Percentiles rank a stretch among this genome's conserved stretches.
phyloP scores from a whole-genome alignment of 2,797 vertebrate genomes.

The Trichosurus vulpecula region DNA sequence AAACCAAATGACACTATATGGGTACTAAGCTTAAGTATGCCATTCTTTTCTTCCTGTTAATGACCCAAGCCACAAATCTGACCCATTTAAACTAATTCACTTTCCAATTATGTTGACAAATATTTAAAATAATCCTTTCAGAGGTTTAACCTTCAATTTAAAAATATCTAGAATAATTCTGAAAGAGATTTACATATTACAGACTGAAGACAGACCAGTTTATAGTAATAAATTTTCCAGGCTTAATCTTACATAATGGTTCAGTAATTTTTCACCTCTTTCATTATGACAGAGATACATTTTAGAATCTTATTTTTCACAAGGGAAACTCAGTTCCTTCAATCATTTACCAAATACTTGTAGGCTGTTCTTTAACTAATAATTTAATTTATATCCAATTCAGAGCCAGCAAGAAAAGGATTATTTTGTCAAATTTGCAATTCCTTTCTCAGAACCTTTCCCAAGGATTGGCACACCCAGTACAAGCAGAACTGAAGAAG shows the following conservation, averaged over 20 bases:
- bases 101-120: neutral
- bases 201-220: conserved; percentile 42
- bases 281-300: neutral
- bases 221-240: conserved; percentile 14
- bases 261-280: conserved; percentile 8
- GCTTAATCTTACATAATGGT: conserved; percentile 8
- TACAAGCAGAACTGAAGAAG: conserved; percentile 24
- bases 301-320: conserved; percentile 52
- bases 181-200: conserved; percentile 53
- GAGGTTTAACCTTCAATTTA: conserved; percentile 48
- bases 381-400: conserved; percentile 24
- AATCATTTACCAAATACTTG: conserved; percentile 38
- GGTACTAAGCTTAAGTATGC: conserved; percentile 50
- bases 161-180: conserved; percentile 53
- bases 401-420: neutral
- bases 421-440: neutral
- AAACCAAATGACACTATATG: conserved; percentile 61
- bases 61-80: conserved; percentile 50
- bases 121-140: conserved; percentile 41
- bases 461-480: conserved; percentile 42
- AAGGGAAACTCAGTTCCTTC: conserved; percentile 33
- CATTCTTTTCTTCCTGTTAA: conserved; percentile 55
- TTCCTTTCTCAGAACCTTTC: neutral
- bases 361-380: conserved; percentile 2
- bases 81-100: conserved; percentile 31